Evolutionary conservation across 2,888 invertebrate species (phyloP).

Genomic region (Drosophila sordidapex): DNA sequence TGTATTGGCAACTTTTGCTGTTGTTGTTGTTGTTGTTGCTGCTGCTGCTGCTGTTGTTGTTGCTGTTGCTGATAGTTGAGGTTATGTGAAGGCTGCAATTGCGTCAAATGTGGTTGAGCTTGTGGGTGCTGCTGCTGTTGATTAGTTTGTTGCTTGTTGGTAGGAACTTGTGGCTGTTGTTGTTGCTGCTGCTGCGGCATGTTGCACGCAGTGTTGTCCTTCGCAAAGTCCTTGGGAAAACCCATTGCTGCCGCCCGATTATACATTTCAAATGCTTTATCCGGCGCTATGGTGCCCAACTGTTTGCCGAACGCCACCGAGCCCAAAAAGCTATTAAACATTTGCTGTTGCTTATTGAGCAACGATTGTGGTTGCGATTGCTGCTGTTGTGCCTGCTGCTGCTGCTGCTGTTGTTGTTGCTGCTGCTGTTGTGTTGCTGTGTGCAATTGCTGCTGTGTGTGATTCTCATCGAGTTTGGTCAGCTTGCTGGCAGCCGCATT

Average conservation of each 20-base stretch:
- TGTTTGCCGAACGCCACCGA: constrained; percentile 83
- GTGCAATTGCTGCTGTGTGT: constrained; percentile 46
- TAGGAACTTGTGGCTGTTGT: constrained; percentile 51
- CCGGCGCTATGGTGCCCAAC: constrained; percentile 82
- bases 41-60: constrained; percentile 38
- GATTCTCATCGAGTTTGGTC: constrained; percentile 71
- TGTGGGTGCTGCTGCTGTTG: constrained; percentile 66
- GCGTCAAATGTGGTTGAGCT: constrained; percentile 62
- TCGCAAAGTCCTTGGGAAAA: constrained; percentile 83
- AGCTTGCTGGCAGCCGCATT: constrained; percentile 68
- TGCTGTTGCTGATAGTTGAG: constrained; percentile 55
- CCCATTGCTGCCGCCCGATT: constrained; percentile 84
- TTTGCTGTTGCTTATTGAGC: constrained; percentile 81
- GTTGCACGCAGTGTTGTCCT: constrained; percentile 71
- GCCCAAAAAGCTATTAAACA: constrained; percentile 84
- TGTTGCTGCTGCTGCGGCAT: constrained; percentile 65
- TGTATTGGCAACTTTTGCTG: constrained; percentile 31
- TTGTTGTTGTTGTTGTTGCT: constrained; percentile 41
- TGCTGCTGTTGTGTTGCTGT: constrained; percentile 42
- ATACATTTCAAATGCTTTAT: constrained; percentile 85
- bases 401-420: constrained; percentile 29
- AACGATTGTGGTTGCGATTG: constrained; percentile 62
- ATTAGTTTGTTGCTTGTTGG: constrained; percentile 50
- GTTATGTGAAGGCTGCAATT: constrained; percentile 57
- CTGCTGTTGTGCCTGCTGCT: constrained; percentile 40